Conservation (phyloP, 2,113 vertebrate genomes). For the Neogobius melanostomus region DNA sequence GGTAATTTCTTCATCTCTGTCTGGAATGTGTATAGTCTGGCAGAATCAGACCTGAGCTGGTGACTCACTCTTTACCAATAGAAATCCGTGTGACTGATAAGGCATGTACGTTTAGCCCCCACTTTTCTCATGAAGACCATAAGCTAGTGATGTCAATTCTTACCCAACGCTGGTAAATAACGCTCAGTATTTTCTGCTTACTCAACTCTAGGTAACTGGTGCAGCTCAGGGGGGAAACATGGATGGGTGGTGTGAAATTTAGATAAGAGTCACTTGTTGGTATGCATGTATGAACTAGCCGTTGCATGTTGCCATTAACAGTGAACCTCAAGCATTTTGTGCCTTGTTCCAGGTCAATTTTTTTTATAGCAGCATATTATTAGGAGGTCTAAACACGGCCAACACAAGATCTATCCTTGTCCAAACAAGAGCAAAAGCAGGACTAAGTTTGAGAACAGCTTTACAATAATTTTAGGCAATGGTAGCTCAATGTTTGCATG, state of each 20-base stretch:
- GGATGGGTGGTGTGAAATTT: slow-evolving; percentile 30
- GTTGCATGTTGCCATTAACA: neutral
- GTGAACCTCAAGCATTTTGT: neutral
- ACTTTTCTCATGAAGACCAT: neutral
- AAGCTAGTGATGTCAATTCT: neutral
- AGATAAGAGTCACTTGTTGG: slow-evolving; percentile 27
- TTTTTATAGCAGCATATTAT: neutral
- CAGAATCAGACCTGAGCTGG: slow-evolving; percentile 1
- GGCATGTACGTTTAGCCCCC: neutral
- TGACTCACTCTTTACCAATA: slow-evolving; percentile 20
- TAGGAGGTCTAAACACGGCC: neutral
- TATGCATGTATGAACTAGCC: slow-evolving; percentile 40
- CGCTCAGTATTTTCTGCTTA: neutral
- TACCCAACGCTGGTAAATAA: neutral
- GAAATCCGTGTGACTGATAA: slow-evolving; percentile 8
- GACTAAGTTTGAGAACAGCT: neutral
- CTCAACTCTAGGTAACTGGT: slow-evolving; percentile 2
- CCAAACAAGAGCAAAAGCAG: neutral
- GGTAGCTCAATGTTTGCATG: neutral
- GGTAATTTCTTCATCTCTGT: slow-evolving; percentile 2
- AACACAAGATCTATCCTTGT: neutral
- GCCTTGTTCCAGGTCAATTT: too few species aligned
- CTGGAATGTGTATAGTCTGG: slow-evolving; percentile 12
- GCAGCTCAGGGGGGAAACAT: slow-evolving; percentile 12
- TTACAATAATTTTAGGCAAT: neutral